phyloP scores from a whole-genome alignment of 2,888 invertebrate genomes.

The Lithophane leautieri region DNA sequence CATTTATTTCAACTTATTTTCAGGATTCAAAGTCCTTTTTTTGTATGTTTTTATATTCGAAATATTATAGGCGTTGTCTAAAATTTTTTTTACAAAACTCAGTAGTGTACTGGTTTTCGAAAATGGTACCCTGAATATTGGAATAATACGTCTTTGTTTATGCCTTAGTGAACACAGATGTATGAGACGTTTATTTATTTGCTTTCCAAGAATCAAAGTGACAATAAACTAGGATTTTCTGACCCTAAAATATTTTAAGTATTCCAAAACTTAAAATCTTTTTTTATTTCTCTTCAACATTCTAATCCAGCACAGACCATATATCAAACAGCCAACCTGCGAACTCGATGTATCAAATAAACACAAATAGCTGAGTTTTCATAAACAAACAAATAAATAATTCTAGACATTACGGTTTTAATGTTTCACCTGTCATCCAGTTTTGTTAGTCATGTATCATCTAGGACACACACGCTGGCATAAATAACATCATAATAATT shows the following conservation, averaged over 20 bases:
- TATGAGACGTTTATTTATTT: constrained; percentile 6
- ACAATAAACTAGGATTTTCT: constrained; percentile 1
- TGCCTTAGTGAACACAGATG: background rate
- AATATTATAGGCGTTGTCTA: background rate
- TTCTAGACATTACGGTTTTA: constrained; percentile 14
- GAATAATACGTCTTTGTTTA: background rate
- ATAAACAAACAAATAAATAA: constrained; percentile 23
- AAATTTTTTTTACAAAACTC: background rate
- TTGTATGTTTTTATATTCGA: background rate
- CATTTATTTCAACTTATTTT: no score
- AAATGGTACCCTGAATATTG: background rate
- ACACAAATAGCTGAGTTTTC: constrained; percentile 11
- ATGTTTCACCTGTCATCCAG: constrained; percentile 4
- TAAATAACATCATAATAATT: constrained; percentile 16
- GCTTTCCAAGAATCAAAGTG: constrained; percentile 21
- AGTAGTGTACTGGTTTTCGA: background rate
- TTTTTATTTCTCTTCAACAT: constrained; percentile 8
- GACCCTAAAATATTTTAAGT: constrained; percentile 14
- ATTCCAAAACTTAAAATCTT: constrained; percentile 11
- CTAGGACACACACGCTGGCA: background rate
- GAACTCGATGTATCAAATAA: background rate
- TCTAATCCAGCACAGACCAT: background rate
- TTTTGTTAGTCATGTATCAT: constrained; percentile 14
- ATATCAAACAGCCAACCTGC: background rate
- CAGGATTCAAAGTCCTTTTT: background rate